Base-by-base conservation (phyloP, 2,888 invertebrate genomes). In the Drosophila nr. medialis region DNA sequence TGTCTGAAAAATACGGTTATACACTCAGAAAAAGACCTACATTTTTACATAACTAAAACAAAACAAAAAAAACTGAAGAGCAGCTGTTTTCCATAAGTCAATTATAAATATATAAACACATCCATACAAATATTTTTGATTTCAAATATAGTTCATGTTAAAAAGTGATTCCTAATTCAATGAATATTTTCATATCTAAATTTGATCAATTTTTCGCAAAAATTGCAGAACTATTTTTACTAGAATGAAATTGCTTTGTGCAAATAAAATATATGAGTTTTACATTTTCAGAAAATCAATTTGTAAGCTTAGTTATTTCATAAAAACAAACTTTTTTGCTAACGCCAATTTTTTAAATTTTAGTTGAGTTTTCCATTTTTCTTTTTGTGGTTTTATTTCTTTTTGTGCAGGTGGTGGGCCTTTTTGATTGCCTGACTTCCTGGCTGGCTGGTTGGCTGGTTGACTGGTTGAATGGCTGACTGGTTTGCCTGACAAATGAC, bases 401-500 rank as follows among this genome's bases (percentile, higher is more conserved):
- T 13, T 21, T 21, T 21, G 13, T 53, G 53, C 55, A 69, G 82
- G 60, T 67, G 77, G 36, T 24, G 45, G 59, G 64, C 58, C 54
- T 60, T 60, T 49, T 62, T 75, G 75, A 75, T 75, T 75, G 75
- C 70, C 75, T 64, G 51, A 55, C 55, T 60, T 54, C 55, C 66
- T 56, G 45, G 45, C 13, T 45, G 21, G 42, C 18, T 38, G 18
- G 38, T 30, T 29, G 45, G 40, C 45, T 45, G 15, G 45, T 32
- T 49, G 27, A 27, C 18, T 49, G 49, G 8, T n/a, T 27, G 49
- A 24, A 24, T 27, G 18, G 27, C 58, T 64, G 48, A 29, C 51
- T 54, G 72, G 56, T 56, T 56, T 36, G 63, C 64, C 75, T 80
- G 83, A 85, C 72, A 83, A 80, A 75, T 83, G 83, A 83, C 83